A percentile compares a stretch with the other conserved stretches of the same genome.
Conservation (phyloP, 2,113 vertebrate genomes). For the Erpornis zantholeuca region DNA sequence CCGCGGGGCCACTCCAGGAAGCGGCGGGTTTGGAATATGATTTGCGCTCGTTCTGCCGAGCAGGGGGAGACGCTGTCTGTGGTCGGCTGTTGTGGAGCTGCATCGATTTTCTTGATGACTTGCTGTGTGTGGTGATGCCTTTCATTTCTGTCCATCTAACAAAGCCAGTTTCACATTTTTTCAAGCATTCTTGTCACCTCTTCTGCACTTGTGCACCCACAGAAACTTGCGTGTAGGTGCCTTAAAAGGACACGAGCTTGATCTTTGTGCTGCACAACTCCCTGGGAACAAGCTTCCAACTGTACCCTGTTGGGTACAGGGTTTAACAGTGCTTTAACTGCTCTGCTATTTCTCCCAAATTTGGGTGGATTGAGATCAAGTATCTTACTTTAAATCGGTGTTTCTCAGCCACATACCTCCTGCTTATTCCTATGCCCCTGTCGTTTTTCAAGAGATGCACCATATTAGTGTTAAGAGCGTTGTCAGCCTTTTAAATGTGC, state of each 20-base stretch:
- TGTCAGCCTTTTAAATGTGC: background rate
- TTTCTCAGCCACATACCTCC: background rate
- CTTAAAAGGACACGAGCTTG: background rate
- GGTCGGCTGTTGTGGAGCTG: rapidly evolving
- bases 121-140: no score
- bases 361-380: background rate
- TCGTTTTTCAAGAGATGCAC: background rate
- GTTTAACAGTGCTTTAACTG: no score
- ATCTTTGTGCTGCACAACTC: no score
- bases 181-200: background rate
- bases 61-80: background rate
- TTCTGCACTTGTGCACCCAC: background rate
- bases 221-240: background rate
- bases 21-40: rapidly evolving
- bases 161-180: background rate
- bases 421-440: background rate
- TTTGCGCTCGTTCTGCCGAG: background rate
- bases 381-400: background rate
- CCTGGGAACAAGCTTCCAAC: rapidly evolving
- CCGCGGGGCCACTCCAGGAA: rapidly evolving
- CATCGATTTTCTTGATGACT: background rate
- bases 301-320: no score
- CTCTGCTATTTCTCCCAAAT: background rate
- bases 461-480: background rate
- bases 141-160: background rate